Base-by-base conservation (phyloP, 2,888 invertebrate species). In the Andrena praecox region DNA sequence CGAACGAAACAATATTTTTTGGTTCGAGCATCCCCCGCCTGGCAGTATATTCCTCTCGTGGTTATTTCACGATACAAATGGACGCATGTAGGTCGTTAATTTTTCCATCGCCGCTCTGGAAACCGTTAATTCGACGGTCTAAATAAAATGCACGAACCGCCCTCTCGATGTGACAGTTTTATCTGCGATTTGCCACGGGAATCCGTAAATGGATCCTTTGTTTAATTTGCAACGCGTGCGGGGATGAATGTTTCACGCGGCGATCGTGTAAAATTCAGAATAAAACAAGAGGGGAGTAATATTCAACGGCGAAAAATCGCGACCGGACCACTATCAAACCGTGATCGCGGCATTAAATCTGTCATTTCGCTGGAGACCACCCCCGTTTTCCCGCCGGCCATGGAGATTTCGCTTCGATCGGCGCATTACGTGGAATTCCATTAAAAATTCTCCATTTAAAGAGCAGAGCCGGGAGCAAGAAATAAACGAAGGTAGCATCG, bases 51-150 rank as follows among this genome's bases (percentile, higher is more conserved):
- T 29, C 6, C 4, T 7, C 20, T 29, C 7, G 16, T 54, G 35
- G 33, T 66, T 67, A 71, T 71, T 80, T 12, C 7, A 4, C 31
- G 31, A n/a, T 48, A 78, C 60, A 77, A 71, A 69, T 64, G 64
- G 73, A 42, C 48, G 20, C 33, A 27, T 16, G 16, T 10, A 1
- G 35, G 10, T 59, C 29, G 56, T 63, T 64, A 75, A 75, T 75
- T 69, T 68, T 59, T 56, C 48, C 52, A 52, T 52, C 20, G 27
- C 7, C 33, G 16, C 5, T 10, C 20, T 24, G 31, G 24, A 52
- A 20, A 27, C 33, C 20, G 35, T 62, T 67, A n/a, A 59, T 67
- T 54, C 35, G 33, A 48, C 48, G 27, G 4, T 31, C 0, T 31
- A 16, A 66, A 71, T 70, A 64, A 70, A 48, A 52, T 50, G 8